Evolutionary conservation across 2,888 invertebrate genomes (phyloP), one percentile per base, ranked within the genome.

Genomic region (Nephrocerus scutellatus): DNA sequence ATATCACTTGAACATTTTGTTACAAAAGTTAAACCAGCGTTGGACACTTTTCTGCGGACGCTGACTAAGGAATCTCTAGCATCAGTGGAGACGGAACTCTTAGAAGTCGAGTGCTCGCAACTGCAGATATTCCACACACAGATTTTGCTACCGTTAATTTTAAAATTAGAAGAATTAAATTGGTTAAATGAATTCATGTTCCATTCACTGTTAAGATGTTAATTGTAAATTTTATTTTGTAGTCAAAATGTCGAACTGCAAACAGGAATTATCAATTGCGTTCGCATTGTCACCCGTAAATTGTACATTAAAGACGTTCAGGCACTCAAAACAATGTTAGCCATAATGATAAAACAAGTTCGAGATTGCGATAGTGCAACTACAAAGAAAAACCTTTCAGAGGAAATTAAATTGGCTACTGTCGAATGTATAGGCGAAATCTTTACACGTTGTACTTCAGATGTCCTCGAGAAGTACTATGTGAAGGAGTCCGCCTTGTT

Each of bases 401-500:
- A 68, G 45, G 68, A 68, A 54, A 51, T 67, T 1, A 68, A 68
- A 49, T 46, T 68, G 31, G 58, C 60, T 2, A 50, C 56, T 2
- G 54, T 68, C 1, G 50, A 56, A 5, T 63, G 63, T 42, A 59
- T 68, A 7, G 45, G 48, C 2, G 55, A 54, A 34, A 49, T 58
- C 3, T 47, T 66, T 10, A 44, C 50, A n/a, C 55, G 62, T 2
- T 55, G 62, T 1, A 56, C 59, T 1, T 54, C 52, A 4, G 72
- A 75, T 43, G 70, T 77, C 6, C 58, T 79, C 13, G 68, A 71
- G 47, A 49, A 60, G 23, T 66, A 82, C 38, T 82, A 79, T 50
- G 62, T 69, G 15, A 70, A 75, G 42, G 68, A 73, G 35, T 71
- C 79, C 44, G 72, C 75, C 3, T 70, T 76, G 1, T 68, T 77